These are phyloP conservation scores for Spisula solida DNA, from an alignment of 2,888 invertebrate species.

Conservation along the genomic window DNA sequence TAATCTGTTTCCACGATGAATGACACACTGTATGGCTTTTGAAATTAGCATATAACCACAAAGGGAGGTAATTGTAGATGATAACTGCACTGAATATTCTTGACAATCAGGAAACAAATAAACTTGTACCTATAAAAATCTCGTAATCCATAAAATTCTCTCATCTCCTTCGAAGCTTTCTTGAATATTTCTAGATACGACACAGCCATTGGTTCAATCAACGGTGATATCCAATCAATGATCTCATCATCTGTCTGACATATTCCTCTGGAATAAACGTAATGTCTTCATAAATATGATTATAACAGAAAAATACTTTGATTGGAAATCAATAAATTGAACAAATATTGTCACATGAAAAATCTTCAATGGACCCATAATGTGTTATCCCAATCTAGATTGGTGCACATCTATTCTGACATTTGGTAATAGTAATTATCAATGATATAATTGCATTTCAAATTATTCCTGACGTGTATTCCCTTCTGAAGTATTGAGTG, in stretches of 20 bases:
- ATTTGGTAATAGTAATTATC: too few species aligned
- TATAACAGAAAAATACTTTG: too few species aligned
- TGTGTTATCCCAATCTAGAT: too few species aligned
- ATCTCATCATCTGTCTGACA: slow-evolving; percentile 46
- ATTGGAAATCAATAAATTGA: too few species aligned
- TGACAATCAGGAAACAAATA: neutral
- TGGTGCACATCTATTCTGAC: too few species aligned
- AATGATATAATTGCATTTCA: too few species aligned
- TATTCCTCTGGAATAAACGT: slow-evolving; percentile 54
- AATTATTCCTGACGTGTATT: too few species aligned
- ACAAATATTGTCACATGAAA: too few species aligned
- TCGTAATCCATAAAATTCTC: slow-evolving; percentile 86
- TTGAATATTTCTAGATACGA: slow-evolving; percentile 81
- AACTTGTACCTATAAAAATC: slow-evolving; percentile 82
- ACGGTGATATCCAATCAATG: slow-evolving; percentile 50
- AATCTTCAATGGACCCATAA: too few species aligned
- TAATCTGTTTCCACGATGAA: neutral
- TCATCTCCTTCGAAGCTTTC: slow-evolving; percentile 71
- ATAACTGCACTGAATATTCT: neutral
- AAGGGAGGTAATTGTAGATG: neutral
- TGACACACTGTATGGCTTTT: neutral
- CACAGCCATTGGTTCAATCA: slow-evolving; percentile 78
- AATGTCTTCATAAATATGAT: too few species aligned
- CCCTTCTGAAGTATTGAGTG: too few species aligned
- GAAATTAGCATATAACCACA: neutral